Evolutionary conservation across 2,888 invertebrate genomes (phyloP).

Genomic region (Microdon myrmicae): DNA sequence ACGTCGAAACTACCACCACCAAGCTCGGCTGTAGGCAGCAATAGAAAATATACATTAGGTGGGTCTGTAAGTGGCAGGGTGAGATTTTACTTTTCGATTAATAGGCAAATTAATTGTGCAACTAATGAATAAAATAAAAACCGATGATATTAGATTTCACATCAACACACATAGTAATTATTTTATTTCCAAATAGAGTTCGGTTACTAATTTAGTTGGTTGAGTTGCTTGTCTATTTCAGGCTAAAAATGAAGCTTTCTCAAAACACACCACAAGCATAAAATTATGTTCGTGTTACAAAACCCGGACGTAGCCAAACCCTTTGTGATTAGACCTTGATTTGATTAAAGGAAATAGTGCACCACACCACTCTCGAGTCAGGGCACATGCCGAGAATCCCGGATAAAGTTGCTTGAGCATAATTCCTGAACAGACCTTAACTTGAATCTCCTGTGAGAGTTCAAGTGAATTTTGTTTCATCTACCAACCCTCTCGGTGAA

Average conservation of each 20-base stretch:
- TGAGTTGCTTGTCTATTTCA: constrained; percentile 2
- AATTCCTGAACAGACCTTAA: constrained; percentile 47
- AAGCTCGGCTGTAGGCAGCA: constrained; percentile 5
- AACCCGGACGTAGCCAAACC: constrained; percentile 12
- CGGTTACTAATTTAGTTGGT: constrained; percentile 40
- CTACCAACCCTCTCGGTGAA: constrained; percentile 20
- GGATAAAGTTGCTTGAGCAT: constrained; percentile 44
- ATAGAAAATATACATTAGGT: constrained; percentile 6
- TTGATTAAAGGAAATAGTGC: constrained; percentile 45
- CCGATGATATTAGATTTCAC: too few relatives aligned
- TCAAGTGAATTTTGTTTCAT: constrained; percentile 45
- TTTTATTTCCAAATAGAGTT: constrained; percentile 36
- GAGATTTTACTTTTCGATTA: constrained; percentile 39
- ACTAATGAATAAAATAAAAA: neutral
- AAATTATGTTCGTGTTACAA: too few relatives aligned
- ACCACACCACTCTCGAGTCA: constrained; percentile 8
- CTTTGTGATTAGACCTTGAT: constrained; percentile 48
- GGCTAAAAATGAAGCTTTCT: constrained; percentile 4
- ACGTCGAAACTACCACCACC: too few relatives aligned
- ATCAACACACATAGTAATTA: constrained; percentile 33
- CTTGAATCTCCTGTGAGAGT: constrained; percentile 32
- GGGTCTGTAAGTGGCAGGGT: constrained; percentile 13
- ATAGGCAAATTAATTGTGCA: constrained; percentile 50
- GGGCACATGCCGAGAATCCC: constrained; percentile 39
- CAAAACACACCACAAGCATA: too few relatives aligned